Percentiles rank a stretch among this genome's conserved stretches.
Conservation (phyloP, 2,797 vertebrate species). For the Neosilurus hyrtlii region DNA sequence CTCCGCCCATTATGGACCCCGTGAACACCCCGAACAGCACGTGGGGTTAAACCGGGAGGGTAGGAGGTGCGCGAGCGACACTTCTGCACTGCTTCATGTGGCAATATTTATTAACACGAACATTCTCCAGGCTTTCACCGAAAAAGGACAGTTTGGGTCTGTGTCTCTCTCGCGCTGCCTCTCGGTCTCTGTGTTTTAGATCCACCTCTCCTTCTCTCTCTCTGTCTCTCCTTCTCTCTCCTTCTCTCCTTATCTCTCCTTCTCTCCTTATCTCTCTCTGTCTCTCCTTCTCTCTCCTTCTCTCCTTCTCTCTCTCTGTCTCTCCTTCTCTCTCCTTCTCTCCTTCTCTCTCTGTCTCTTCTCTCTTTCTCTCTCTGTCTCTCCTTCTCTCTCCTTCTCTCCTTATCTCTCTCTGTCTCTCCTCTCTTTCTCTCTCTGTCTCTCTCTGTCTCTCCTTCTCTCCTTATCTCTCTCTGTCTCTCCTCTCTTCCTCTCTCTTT, state of each 20-base stretch:
- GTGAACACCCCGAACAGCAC: conserved; percentile 3
- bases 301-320: too few relatives aligned
- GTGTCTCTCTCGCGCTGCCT: background rate
- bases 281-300: too few relatives aligned
- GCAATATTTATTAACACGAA: background rate
- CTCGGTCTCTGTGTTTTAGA: background rate
- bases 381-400: background rate
- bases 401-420: background rate
- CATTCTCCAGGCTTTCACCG: background rate
- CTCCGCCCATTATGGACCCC: conserved; percentile 1
- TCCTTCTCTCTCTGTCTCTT: background rate
- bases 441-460: background rate
- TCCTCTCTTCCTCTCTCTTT: background rate
- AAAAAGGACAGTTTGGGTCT: background rate
- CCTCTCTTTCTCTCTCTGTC: background rate
- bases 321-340: too few relatives aligned
- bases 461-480: background rate
- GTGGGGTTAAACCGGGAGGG: background rate
- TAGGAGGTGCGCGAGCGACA: background rate
- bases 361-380: background rate
- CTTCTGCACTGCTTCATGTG: background rate
- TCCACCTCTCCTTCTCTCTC: background rate
- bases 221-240: background rate
- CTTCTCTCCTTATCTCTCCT: background rate
- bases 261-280: background rate